Base-by-base conservation (phyloP, 2,113 vertebrate species). In the Hippocampus guttulatus region DNA sequence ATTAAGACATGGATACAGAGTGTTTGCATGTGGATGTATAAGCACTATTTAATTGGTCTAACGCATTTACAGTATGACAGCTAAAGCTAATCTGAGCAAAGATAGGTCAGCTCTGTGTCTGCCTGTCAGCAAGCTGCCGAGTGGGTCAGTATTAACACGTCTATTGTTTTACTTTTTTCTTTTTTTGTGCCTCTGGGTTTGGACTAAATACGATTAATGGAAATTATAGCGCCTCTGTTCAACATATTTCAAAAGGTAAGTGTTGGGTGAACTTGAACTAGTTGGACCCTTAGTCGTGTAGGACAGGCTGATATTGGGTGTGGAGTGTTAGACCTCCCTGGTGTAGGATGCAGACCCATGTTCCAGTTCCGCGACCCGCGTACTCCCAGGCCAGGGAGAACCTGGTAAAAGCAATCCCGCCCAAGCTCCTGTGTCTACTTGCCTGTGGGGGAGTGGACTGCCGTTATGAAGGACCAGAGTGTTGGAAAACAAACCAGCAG, bases 331-430 rank as follows among this genome's bases (percentile, higher is more conserved):
- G 16, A 18, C 27, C 16, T 61, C 7, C 30, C 18, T 57, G 41
- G 52, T 69, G 40, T 74, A 83, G 84, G 61, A 85, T 87, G 81
- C 79, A 80, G 1, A 78, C 52, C 30, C 71, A 84, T 27, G 68
- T 90, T 65, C 82, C 89, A 33, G 88, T 92, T 15, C 93, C 93
- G 25, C 84, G 77, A 23, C 92, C 93, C 2, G 84, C 90, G 45
- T 94, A 94, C 75, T 93, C 93, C 55, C 91, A 92, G 75, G 88
- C 91, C 77, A 89, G 93, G 70, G 93, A 94, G 88, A 91, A 90
- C 63, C 83, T 94, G 68, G 91, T 94, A 65, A 91, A 82, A 75
- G 91, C 90, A 0, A 90, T 94, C 68, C 92, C 93, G 23, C 87
- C 91, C 40, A 89, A 85, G 54, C 83, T 94, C 52, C 93, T 94